Evolutionary conservation across 1,140 invertebrate species (phyloP).

Genomic region (Venturia canescens): DNA sequence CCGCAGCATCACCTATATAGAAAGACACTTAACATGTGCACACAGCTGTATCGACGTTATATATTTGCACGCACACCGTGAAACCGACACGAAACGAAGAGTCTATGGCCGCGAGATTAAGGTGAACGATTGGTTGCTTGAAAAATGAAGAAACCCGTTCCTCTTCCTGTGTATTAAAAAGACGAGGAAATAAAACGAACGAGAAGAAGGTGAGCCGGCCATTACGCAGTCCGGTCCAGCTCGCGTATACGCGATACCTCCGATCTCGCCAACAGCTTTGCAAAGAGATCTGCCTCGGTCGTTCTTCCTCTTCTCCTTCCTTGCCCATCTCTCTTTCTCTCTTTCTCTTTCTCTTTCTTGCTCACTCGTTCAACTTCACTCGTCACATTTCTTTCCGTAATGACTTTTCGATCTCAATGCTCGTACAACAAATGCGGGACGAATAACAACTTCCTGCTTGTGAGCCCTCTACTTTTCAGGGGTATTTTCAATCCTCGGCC

Average conservation of each 20-base stretch:
- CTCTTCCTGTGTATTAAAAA: conserved; percentile 46
- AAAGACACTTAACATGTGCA: neutral
- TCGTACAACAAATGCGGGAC: neutral
- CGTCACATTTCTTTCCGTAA: neutral
- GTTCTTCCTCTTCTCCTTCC: neutral
- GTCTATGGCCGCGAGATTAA: conserved; percentile 42
- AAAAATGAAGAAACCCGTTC: conserved; percentile 50
- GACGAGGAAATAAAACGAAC: conserved; percentile 28
- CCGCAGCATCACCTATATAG: neutral
- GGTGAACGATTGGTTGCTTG: conserved; percentile 45
- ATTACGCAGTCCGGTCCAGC: conserved; percentile 40
- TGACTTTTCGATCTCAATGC: neutral
- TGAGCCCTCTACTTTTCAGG: neutral
- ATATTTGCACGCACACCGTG: neutral
- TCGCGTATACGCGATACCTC: conserved; percentile 21
- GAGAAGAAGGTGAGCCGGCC: conserved; percentile 23
- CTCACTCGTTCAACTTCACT: neutral
- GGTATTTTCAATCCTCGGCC: too few relatives aligned
- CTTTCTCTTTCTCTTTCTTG: neutral
- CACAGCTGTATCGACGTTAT: neutral
- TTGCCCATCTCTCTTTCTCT: neutral
- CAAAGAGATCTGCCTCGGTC: neutral
- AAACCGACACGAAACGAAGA: conserved; percentile 23
- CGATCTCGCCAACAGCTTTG: conserved; percentile 4
- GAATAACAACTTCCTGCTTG: neutral